A percentile compares a stretch with the other conserved stretches of the same genome.
phyloP scores from a whole-genome alignment of 2,797 vertebrate species.

The Peromyscus nudipes region DNA sequence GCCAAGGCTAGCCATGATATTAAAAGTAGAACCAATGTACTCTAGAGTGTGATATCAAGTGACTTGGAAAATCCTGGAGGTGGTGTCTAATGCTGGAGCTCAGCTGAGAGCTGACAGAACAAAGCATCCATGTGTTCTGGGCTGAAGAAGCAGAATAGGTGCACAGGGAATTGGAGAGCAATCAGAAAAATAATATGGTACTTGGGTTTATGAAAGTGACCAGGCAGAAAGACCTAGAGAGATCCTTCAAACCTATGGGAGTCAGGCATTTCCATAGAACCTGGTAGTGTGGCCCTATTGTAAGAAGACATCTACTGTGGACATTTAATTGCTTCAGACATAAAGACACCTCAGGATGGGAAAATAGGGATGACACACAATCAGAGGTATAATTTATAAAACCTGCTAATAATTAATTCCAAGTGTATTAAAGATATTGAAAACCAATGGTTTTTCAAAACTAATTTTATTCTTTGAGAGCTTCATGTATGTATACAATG shows the following conservation, averaged over 20 bases:
- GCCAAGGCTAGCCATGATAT: background rate
- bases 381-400: background rate
- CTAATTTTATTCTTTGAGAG: background rate
- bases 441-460: background rate
- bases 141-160: background rate
- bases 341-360: background rate
- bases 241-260: background rate
- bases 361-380: background rate
- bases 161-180: background rate
- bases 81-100: background rate
- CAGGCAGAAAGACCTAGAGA: background rate
- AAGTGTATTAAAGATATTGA: background rate
- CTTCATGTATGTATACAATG: background rate
- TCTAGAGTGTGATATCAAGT: background rate
- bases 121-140: background rate
- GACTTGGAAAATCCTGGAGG: background rate
- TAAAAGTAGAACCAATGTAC: background rate
- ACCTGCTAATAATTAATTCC: background rate
- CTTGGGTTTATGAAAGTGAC: background rate
- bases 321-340: background rate
- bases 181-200: conserved; percentile 13
- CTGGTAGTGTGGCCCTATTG: background rate
- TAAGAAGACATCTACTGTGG: background rate
- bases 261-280: background rate
- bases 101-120: background rate